Percentiles rank a stretch among this genome's conserved stretches.
Conservation (phyloP, 2,113 vertebrate species). For the Spermophilus dauricus region DNA sequence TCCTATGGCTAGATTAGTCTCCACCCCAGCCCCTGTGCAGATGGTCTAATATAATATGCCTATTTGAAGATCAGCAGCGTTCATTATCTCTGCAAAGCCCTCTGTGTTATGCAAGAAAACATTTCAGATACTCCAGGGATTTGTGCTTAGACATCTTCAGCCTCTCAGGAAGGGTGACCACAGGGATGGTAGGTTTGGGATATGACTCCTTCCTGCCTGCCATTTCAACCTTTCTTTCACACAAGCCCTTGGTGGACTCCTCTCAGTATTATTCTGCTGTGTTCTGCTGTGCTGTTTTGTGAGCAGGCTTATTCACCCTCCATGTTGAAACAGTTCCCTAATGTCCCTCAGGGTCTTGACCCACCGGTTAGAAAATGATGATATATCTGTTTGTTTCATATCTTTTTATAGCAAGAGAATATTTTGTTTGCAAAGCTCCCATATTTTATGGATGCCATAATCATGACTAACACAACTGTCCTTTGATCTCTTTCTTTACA, state of each 20-base stretch:
- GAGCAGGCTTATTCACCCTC: background rate
- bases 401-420: constrained; percentile 8
- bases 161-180: background rate
- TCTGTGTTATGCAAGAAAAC: background rate
- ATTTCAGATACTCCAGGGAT: background rate
- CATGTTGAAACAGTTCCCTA: background rate
- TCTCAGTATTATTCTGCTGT: background rate
- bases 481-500: background rate
- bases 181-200: background rate
- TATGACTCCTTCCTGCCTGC: background rate
- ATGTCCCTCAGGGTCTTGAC: background rate
- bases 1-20: background rate
- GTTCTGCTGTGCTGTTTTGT: background rate
- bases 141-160: background rate
- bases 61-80: background rate
- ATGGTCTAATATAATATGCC: background rate
- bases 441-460: background rate
- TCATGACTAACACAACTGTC: background rate
- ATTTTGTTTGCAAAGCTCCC: background rate
- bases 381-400: background rate
- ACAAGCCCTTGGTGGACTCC: background rate
- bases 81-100: background rate
- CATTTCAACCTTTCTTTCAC: background rate
- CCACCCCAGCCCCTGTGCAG: background rate
- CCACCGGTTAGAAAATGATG: background rate